A percentile compares a stretch with the other conserved stretches of the same genome.
phyloP scores from a whole-genome alignment of 2,888 invertebrate genomes.

The Embidobia sp. region DNA sequence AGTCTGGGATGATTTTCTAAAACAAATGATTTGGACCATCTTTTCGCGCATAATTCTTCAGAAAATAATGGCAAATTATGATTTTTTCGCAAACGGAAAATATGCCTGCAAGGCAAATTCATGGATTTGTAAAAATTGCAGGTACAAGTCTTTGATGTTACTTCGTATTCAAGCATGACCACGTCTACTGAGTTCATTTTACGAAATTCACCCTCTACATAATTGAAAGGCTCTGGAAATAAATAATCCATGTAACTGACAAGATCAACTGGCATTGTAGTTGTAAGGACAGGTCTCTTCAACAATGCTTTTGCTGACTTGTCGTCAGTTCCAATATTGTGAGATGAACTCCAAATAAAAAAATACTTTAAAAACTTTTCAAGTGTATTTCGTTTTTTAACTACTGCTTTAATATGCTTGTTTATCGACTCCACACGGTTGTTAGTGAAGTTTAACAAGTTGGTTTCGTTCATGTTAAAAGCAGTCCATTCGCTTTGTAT shows the following conservation, averaged over 20 bases:
- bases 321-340: slow-evolving; percentile 11
- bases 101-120: slow-evolving; percentile 14
- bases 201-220: too few relatives aligned
- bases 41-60: not conserved
- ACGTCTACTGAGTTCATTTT: too few relatives aligned
- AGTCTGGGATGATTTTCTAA: too few relatives aligned
- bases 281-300: slow-evolving; percentile 13
- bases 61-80: slow-evolving; percentile 8
- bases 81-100: not conserved
- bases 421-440: slow-evolving; percentile 16
- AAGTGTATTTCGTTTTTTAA: slow-evolving; percentile 21
- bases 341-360: slow-evolving; percentile 18
- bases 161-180: not conserved
- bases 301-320: slow-evolving; percentile 2
- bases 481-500: slow-evolving; percentile 50
- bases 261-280: not conserved
- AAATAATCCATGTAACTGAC: not conserved
- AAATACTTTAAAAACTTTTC: slow-evolving; percentile 2
- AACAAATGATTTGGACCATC: not conserved
- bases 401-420: slow-evolving; percentile 23
- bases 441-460: slow-evolving; percentile 22
- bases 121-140: slow-evolving; percentile 15
- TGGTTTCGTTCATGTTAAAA: slow-evolving; percentile 19
- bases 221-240: slow-evolving; percentile 8
- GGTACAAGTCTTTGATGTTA: slow-evolving; percentile 1